Base-by-base conservation (phyloP, 2,888 invertebrate genomes). In the Ophraella communa region DNA sequence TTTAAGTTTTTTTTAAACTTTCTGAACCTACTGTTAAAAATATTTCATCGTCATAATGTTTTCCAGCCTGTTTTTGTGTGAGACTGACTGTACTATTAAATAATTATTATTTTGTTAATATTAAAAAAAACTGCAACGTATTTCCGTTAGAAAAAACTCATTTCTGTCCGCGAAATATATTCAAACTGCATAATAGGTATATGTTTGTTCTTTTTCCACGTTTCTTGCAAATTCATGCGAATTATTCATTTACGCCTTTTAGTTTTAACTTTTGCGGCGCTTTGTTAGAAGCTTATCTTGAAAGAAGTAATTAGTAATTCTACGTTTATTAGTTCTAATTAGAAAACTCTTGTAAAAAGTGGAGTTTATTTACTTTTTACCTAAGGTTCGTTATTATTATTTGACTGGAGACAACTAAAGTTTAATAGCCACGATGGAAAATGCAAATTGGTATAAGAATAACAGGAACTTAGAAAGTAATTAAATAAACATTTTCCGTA, bases 251-350 rank as follows among this genome's bases (percentile, higher is more conserved):
- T 45, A 45, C 45, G 45, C 45, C 45, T 45, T 20, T 45, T 45
- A 45, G 23, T 45, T 45, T 45, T 21, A 45, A 45, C 23, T 3
- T 45, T 20, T 45, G 45, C 23, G 20, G 21, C 23, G 45, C 57
- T 64, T 59, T 64, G 33, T 53, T 61, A 45, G 39, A 59, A 55
- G 47, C 59, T 64, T 55, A 49, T 55, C 58, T 54, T 47, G 17
- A 58, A 58, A 59, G 52, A 33, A 49, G 47, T 64, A 64, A 64
- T 64, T 53, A 57, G 53, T 24, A 20, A 47, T 49, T 60, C 55
- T 45, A 42, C 42, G 59, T 60, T 64, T 42, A 55, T 60, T 60
- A 49, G 18, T 33, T 57, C 30, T 57, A 57, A 57, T 57, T 57
- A 47, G 56, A 45, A 45, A 45, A 45, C 20, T 18, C 45, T 23